Evolutionary conservation across 1,140 invertebrate genomes (phyloP).

Genomic region (Phymastichus coffea): DNA sequence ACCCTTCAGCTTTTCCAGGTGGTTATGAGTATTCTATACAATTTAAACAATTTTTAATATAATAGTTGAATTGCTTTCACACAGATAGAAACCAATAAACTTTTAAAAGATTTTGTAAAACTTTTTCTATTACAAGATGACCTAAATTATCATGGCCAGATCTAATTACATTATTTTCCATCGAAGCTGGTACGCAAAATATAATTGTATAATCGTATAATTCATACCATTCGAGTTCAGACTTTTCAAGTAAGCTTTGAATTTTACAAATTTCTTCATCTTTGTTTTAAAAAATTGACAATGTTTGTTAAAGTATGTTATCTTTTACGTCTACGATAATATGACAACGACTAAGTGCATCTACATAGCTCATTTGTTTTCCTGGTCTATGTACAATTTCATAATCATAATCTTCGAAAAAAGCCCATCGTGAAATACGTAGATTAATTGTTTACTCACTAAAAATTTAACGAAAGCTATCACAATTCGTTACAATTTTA

Average conservation of each 20-base stretch:
- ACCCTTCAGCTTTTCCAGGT: neutral
- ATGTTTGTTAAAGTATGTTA: conserved; percentile 1
- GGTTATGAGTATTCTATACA: conserved; percentile 5
- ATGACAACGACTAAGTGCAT: conserved; percentile 8
- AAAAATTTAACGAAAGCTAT: too few relatives aligned
- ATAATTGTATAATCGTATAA: conserved; percentile 40
- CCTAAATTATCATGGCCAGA: conserved; percentile 1
- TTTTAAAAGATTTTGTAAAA: neutral
- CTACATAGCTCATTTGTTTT: conserved; percentile 4
- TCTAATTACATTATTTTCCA: conserved; percentile 1
- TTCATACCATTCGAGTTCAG: too few relatives aligned
- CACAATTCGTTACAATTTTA: conserved; percentile 13
- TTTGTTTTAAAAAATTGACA: neutral
- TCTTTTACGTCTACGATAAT: too few relatives aligned
- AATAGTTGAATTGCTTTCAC: neutral
- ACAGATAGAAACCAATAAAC: conserved; percentile 10
- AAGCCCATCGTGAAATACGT: conserved; percentile 14
- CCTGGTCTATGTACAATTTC: conserved; percentile 5
- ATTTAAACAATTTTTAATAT: too few relatives aligned
- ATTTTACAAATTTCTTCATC: neutral
- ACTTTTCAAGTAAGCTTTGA: neutral
- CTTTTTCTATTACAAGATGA: conserved; percentile 5
- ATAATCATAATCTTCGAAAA: conserved; percentile 14
- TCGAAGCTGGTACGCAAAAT: neutral
- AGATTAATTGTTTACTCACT: too few relatives aligned